Percentiles rank a stretch among this genome's conserved stretches.
Conservation (phyloP, 2,888 invertebrate genomes). For the Drosophila subquinaria region DNA sequence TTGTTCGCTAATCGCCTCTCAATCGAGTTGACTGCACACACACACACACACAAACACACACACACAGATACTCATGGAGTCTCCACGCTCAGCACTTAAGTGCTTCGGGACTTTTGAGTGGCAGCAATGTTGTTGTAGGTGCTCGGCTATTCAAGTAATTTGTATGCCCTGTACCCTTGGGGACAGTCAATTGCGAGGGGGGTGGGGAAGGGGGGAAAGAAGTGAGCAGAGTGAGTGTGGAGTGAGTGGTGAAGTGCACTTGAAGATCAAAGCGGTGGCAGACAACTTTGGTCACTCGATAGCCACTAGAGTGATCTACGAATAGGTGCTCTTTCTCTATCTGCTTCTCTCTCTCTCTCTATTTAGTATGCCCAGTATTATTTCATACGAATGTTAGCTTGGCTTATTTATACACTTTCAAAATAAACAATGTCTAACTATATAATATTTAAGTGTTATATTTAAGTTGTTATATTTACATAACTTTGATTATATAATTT, state of each 20-base stretch:
- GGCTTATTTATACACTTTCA: neutral
- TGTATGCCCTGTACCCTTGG: slow-evolving; percentile 51
- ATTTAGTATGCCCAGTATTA: neutral
- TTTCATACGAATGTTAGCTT: neutral
- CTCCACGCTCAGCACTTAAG: slow-evolving; percentile 64
- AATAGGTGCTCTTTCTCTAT: neutral
- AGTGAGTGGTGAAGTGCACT: slow-evolving; percentile 30
- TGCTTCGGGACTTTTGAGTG: slow-evolving; percentile 73
- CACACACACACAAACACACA: slow-evolving; percentile 19
- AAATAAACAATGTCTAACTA: neutral
- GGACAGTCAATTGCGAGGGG: neutral
- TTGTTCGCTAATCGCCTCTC: slow-evolving; percentile 78
- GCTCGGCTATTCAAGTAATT: slow-evolving; percentile 59
- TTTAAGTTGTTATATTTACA: too few species aligned
- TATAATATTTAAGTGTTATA: neutral
- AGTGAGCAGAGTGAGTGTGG: neutral
- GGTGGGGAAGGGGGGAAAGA: neutral
- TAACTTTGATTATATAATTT: too few species aligned
- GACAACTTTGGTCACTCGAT: slow-evolving; percentile 23
- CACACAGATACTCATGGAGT: slow-evolving; percentile 10
- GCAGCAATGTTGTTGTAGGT: slow-evolving; percentile 65
- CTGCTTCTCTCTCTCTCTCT: neutral
- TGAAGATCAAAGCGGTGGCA: slow-evolving; percentile 59
- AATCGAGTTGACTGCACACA: slow-evolving; percentile 62
- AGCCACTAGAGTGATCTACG: slow-evolving; percentile 19